A percentile compares a stretch with the other conserved stretches of the same genome.
Evolutionary conservation across 2,113 vertebrate genomes (phyloP).

Genomic region (Pelvicachromis taeniatus): DNA sequence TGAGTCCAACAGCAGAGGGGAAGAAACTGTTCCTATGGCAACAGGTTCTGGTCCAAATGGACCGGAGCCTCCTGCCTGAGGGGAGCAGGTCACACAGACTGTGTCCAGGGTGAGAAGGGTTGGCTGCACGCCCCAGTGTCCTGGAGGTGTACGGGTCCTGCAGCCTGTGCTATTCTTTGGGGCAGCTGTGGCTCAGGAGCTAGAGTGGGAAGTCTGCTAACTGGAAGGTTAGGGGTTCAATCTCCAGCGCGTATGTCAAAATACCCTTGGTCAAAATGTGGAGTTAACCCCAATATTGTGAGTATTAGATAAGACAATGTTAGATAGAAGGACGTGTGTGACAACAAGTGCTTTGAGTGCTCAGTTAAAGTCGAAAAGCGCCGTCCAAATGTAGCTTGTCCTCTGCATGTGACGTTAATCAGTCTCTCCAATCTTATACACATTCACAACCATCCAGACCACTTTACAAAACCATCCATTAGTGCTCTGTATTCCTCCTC

Average conservation of each 20-base stretch:
- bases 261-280: accelerated
- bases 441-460: not conserved
- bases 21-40: no score
- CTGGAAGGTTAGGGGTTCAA: not conserved
- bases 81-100: no score
- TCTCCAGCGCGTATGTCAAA: not conserved
- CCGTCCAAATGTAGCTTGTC: not conserved
- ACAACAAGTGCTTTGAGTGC: no score
- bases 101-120: no score
- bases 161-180: no score
- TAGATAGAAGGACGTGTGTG: accelerated
- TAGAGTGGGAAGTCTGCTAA: not conserved
- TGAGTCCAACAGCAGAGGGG: no score
- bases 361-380: no score
- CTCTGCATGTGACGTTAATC: not conserved
- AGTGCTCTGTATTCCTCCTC: not conserved
- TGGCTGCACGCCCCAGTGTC: no score
- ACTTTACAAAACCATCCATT: not conserved
- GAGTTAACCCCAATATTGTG: not conserved
- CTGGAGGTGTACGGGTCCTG: no score
- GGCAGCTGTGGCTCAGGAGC: accelerated
- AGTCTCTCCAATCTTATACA: not conserved
- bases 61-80: no score
- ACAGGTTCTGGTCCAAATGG: no score
- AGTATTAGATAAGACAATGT: not conserved